Base-by-base conservation (phyloP, 1,140 invertebrate species). In the Homalodisca vitripennis region DNA sequence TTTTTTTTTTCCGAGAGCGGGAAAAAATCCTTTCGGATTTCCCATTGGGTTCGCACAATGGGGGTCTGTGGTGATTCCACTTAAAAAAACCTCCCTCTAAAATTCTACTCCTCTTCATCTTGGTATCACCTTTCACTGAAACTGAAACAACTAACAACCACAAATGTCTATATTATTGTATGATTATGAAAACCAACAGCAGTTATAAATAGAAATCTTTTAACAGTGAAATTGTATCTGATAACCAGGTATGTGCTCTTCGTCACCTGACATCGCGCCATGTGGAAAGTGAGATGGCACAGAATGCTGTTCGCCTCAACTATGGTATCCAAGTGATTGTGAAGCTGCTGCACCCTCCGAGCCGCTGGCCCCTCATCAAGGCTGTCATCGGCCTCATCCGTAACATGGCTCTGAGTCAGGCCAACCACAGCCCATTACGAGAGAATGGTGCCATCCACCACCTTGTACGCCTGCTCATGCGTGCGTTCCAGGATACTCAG, bases 341-440 rank as follows among this genome's bases (percentile, higher is more conserved):
- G 20, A 97, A 97, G 81, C 84, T 99, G 46, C 85, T 99, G 71
- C 93, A 96, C 80, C 94, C 94, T 30, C 93, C 94, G 55, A 95
- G 93, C 0, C 89, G 93, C 77, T 97, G 94, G 94, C 94, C 95
- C 6, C 81, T 97, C 57, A 92, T 97, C 64, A 97, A 97, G 81
- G 93, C 97, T 31, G 94, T 98, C n/a, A 95, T 98, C 76, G 96
- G 97, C 2, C 83, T 99, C 27, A 97, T 99, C 74, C 88, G 97
- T 70, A 99, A 99, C 82, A 82, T 99, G 79, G 96, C 98, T 13
- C 84, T 98, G 1, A 98, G 94, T 80, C 90, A 94, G 46, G 93
- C 94, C 55, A 99, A 99, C 84, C 94, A 98, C 82, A 90, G 91
- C 29, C 95, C 95, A 22, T 82, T 99, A 26, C 85, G 97, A 46